Conservation (phyloP, 1,140 invertebrate species). For the Caenorhabditis latens region DNA sequence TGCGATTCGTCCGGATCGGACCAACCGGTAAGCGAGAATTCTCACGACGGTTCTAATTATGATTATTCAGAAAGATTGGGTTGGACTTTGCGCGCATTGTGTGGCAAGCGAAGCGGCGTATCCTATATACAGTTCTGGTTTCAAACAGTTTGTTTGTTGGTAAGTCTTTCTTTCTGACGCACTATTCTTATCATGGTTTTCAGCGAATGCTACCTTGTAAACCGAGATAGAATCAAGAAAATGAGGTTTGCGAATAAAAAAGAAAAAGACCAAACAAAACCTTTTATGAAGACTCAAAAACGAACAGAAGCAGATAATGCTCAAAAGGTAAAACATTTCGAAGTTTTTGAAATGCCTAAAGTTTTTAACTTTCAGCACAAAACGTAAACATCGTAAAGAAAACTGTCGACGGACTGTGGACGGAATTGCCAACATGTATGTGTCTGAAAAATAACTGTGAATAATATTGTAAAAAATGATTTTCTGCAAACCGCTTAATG, state of each 20-base stretch:
- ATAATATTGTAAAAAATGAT: too few species aligned
- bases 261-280: neutral
- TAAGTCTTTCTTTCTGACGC: neutral
- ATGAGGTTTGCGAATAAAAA: neutral
- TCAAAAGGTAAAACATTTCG: too few species aligned
- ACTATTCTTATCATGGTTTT: neutral
- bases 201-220: neutral
- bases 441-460: too few species aligned
- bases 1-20: neutral
- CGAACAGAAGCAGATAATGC: neutral
- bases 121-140: neutral
- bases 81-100: neutral
- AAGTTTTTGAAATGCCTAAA: too few species aligned
- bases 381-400: too few species aligned
- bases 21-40: neutral
- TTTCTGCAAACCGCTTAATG: too few species aligned
- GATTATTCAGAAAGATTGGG: neutral
- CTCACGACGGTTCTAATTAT: neutral
- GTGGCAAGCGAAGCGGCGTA: neutral
- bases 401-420: too few species aligned
- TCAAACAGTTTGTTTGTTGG: constrained; percentile 7
- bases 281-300: neutral
- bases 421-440: too few species aligned
- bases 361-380: too few species aligned
- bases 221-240: neutral